Base-by-base conservation (phyloP, 1,140 invertebrate genomes). In the Propsilocerus akamusi region DNA sequence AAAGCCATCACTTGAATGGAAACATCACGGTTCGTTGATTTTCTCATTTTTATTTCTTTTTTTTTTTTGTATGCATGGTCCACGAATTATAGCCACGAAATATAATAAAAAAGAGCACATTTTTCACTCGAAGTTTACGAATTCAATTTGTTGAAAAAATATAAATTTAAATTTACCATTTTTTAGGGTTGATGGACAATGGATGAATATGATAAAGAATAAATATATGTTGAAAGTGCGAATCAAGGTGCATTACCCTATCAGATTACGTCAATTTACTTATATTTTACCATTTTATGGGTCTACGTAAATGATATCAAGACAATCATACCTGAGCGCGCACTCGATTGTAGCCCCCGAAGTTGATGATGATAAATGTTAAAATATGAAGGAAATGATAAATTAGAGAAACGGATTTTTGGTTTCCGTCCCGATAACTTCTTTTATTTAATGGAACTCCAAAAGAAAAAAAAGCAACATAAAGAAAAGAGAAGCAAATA, bases 41-140 rank as follows among this genome's bases (percentile, higher is more conserved):
- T 41, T 41, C 34, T 41, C 34, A 41, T 41, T 41, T 41, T 41
- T 41, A 41, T 41, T 20, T 41, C 22, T 20, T 41, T 41, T 41
- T 41, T 20, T 41, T 20, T 41, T 41, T 20, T 41, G 17, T 20
- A 41, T 41, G 34, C 34, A 41, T 41, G 34, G 34, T 41, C 34
- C 34, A 41, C 34, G 34, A 41, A 41, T 41, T 41, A 41, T 41
- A 41, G 34, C 22, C 34, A n/a, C n/a, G n/a, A n/a, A n/a, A n/a
- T n/a, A n/a, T n/a, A n/a, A n/a, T n/a, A n/a, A n/a, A n/a, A n/a
- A n/a, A n/a, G n/a, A n/a, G n/a, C n/a, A n/a, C n/a, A n/a, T n/a
- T n/a, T n/a, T n/a, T n/a, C n/a, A n/a, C n/a, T n/a, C n/a, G n/a
- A n/a, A n/a, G n/a, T n/a, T n/a, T n/a, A n/a, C n/a, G n/a, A n/a